Evolutionary conservation across 2,113 vertebrate genomes (phyloP).

Genomic region (Mormyrus lacerda): DNA sequence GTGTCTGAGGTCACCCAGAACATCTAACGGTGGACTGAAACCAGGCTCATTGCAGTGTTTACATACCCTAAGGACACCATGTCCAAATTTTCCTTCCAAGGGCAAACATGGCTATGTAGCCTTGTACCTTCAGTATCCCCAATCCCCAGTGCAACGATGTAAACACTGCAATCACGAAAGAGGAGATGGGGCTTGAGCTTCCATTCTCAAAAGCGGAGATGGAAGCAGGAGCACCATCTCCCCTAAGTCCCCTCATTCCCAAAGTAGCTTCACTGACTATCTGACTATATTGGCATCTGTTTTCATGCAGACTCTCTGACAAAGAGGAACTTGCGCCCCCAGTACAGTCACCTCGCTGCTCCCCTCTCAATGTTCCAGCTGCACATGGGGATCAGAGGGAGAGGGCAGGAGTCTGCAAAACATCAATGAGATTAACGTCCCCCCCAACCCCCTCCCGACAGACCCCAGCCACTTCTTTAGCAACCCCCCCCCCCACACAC

Average conservation of each 20-base stretch:
- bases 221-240: background rate
- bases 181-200: background rate
- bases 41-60: background rate
- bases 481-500: background rate
- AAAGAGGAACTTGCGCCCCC: background rate
- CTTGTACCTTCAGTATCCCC: background rate
- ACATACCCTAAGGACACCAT: background rate
- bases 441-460: background rate
- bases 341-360: background rate
- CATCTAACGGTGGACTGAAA: background rate
- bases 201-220: background rate
- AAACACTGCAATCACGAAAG: background rate
- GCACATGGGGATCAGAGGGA: background rate
- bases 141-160: background rate
- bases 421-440: constrained; percentile 25
- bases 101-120: background rate
- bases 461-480: background rate
- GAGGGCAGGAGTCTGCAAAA: constrained; percentile 28
- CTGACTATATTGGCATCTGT: background rate
- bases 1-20: background rate
- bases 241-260: background rate
- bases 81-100: background rate
- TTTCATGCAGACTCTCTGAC: background rate
- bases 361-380: background rate
- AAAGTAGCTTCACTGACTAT: background rate